Evolutionary conservation across 2,797 vertebrate genomes (phyloP), one percentile per base, ranked within the genome.

Genomic region (Halcyon smyrnensis): DNA sequence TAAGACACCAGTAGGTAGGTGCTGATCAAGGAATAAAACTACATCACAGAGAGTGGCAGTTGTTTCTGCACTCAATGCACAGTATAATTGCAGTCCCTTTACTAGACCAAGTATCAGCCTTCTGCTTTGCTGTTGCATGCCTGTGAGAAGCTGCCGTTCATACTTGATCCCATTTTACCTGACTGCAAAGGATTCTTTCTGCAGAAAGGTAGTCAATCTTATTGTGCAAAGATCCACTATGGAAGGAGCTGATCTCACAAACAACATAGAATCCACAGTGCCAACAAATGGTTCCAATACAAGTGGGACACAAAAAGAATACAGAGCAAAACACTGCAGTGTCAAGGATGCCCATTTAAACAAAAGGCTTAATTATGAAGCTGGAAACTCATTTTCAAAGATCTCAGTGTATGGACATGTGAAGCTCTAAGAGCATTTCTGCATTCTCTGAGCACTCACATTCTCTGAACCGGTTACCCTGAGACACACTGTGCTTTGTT

Each of bases 401-500:
- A 95, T 82, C 89, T 88, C 87, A 81, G 87, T 59, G 73, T 14
- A 48, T 0, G 2, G 51, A 95, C 30, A 57, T 23, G 69, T 54
- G 86, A 96, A 95, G 94, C 48, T 82, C 63, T 71, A 82, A 90
- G 89, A 97, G 92, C 68, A 88, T 95, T 95, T 95, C 68, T 7
- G 67, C 1, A 6, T 88, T 51, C 50, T 51, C 50, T 51, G 27
- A 51, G 50, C 50, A 51, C 50, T 93, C 67, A 30, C 41, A 75
- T 73, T 84, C 71, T 91, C 63, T 90, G 87, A 97, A 92, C 4
- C 78, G 81, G 63, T 85, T 56, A 28, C 71, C 56, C 92, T 41
- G 75, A 97, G 91, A 96, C 63, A 84, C 70, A 50, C 16, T 79
- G 92, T 62, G 87, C 89, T 95, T 97, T 97, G 95, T 96, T 91